A percentile compares a stretch with the other conserved stretches of the same genome.
Evolutionary conservation across 2,113 vertebrate genomes (phyloP).

Genomic region (Tenrec ecaudatus): DNA sequence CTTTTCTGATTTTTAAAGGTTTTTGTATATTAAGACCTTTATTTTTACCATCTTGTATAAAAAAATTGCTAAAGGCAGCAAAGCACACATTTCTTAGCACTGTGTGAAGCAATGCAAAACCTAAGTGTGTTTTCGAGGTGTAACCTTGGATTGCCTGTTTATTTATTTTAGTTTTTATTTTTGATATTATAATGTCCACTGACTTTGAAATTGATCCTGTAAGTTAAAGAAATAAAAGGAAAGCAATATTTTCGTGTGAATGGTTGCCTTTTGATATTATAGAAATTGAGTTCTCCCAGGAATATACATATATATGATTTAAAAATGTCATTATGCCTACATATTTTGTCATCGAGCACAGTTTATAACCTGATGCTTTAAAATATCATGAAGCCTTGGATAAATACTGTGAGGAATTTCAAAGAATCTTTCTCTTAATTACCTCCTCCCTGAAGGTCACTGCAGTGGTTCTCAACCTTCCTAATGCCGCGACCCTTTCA

Average conservation of each 20-base stretch:
- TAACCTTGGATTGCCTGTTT: background rate
- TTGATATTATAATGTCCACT: background rate
- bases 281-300: constrained; percentile 40
- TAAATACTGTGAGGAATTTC: constrained; percentile 1
- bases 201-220: background rate
- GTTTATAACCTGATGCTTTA: constrained; percentile 3
- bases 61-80: background rate
- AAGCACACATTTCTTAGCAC: constrained; percentile 29
- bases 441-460: too few species aligned
- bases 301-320: background rate
- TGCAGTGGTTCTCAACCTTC: too few species aligned
- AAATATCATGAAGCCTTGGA: background rate
- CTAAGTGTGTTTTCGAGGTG: background rate
- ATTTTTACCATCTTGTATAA: constrained; percentile 16
- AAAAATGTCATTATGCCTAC: background rate
- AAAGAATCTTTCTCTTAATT: background rate
- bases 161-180: constrained; percentile 11
- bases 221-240: constrained; percentile 34
- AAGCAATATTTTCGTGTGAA: constrained; percentile 20
- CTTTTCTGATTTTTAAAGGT: constrained; percentile 40
- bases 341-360: background rate
- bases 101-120: background rate
- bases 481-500: too few species aligned
- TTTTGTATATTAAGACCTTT: background rate
- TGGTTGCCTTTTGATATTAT: background rate